Conservation (phyloP, 2,113 vertebrate species). For the Orthonyx spaldingii region DNA sequence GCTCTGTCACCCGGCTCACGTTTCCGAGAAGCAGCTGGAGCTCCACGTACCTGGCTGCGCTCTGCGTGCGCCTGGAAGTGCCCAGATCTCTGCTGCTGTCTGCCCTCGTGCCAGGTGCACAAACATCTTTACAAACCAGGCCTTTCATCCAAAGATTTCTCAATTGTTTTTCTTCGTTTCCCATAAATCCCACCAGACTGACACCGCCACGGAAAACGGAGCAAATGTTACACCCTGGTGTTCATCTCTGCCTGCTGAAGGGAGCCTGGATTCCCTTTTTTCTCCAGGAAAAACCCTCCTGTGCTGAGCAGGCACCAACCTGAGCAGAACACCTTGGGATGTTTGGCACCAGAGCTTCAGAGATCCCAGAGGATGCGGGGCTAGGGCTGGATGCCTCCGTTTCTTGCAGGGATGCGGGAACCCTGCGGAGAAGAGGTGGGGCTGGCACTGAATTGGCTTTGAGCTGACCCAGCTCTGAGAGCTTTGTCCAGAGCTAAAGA, state of each 20-base stretch:
- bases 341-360: not conserved
- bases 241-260: not conserved
- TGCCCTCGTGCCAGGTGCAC: not conserved
- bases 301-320: constrained; percentile 5
- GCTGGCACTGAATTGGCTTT: not conserved
- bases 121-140: not conserved
- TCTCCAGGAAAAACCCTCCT: constrained; percentile 2
- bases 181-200: not conserved
- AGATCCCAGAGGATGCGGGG: not conserved
- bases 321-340: not conserved
- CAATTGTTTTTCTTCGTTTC: not conserved
- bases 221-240: not conserved
- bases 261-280: not conserved
- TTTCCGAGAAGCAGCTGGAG: not conserved
- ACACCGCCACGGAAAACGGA: not conserved
- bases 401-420: not conserved
- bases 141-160: not conserved
- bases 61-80: not conserved
- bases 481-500: not conserved
- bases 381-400: not conserved
- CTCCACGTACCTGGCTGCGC: not conserved
- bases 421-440: not conserved
- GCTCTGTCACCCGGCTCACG: not conserved
- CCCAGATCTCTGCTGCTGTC: not conserved
- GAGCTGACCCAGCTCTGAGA: not conserved